These are phyloP conservation scores for Kradibia gibbosae DNA, from an alignment of 1,140 invertebrate genomes.

Conservation along the genomic window DNA sequence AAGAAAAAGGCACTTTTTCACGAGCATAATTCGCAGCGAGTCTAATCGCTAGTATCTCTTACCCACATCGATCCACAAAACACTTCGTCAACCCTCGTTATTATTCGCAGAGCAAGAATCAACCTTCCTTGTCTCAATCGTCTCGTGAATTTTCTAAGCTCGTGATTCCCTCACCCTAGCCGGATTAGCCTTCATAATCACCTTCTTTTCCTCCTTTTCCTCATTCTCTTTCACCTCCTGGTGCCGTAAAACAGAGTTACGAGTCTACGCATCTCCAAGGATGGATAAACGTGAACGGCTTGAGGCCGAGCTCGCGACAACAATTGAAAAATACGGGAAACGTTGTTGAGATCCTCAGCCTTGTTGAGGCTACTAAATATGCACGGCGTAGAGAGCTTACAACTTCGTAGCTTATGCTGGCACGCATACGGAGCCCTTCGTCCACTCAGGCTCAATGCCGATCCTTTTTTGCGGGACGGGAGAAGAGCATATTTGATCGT, in stretches of 20 bases:
- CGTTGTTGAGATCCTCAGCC: neutral
- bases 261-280: too few relatives aligned
- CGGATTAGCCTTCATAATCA: too few relatives aligned
- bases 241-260: too few relatives aligned
- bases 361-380: too few relatives aligned
- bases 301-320: neutral
- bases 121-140: slow-evolving; percentile 8
- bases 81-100: neutral
- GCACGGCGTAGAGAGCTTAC: neutral
- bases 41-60: neutral
- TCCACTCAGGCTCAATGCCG: neutral
- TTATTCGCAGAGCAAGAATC: slow-evolving; percentile 4
- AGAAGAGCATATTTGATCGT: neutral
- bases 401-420: neutral
- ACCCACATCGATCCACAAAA: too few relatives aligned
- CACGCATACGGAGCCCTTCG: too few relatives aligned
- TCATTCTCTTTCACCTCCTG: too few relatives aligned
- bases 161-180: too few relatives aligned
- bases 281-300: neutral
- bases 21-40: neutral
- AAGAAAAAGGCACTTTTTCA: slow-evolving; percentile 43
- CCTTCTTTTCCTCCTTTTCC: too few relatives aligned
- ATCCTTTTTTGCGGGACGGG: neutral
- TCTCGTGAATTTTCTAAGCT: too few relatives aligned
- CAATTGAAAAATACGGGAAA: neutral